phyloP scores from a whole-genome alignment of 2,797 vertebrate genomes.

The Carcharodon carcharias region DNA sequence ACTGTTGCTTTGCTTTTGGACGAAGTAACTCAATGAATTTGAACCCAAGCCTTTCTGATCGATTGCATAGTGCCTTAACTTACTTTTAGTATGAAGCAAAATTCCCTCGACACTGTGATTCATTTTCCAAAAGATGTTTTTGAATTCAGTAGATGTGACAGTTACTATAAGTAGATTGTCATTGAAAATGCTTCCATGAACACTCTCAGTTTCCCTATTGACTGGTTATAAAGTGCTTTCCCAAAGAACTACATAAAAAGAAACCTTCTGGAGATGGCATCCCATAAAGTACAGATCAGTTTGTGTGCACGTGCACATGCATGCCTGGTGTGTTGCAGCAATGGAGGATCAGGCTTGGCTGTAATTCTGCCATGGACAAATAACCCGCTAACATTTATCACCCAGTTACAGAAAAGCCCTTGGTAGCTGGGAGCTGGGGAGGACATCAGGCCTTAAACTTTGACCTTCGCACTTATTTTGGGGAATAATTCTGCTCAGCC shows the following conservation, averaged over 20 bases:
- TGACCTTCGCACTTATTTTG: neutral
- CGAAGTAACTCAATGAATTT: neutral
- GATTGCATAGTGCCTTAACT: neutral
- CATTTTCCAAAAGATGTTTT: neutral
- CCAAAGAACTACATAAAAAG: neutral
- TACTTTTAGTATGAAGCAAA: neutral
- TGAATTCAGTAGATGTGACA: neutral
- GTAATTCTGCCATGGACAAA: neutral
- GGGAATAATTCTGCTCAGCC: neutral
- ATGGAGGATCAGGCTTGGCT: neutral
- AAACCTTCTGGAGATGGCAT: neutral
- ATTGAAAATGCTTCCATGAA: neutral
- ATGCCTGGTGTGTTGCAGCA: neutral
- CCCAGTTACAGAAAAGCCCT: neutral
- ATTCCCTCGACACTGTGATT: neutral
- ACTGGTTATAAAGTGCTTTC: neutral
- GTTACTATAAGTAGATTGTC: neutral
- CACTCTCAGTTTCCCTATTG: neutral
- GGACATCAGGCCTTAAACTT: neutral
- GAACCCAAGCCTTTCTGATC: neutral
- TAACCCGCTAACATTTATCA: neutral
- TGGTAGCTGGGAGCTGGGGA: neutral
- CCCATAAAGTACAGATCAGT: neutral
- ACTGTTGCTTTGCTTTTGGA: neutral
- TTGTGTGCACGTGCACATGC: neutral